Percentiles rank a stretch among this genome's conserved stretches.
phyloP scores from a whole-genome alignment of 2,797 vertebrate species.

The Thripadectes ignobilis region DNA sequence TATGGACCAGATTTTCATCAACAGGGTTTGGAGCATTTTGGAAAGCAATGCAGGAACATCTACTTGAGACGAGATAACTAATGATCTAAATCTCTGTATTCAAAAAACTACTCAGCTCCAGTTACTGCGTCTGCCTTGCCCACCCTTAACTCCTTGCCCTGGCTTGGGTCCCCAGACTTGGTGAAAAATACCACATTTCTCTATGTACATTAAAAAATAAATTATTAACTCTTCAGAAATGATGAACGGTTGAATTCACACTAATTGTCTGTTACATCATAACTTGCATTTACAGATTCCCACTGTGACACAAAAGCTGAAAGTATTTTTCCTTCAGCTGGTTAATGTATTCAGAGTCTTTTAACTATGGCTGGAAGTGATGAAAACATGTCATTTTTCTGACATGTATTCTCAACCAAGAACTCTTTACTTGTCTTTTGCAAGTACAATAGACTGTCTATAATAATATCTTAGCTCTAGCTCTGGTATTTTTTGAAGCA shows the following conservation, averaged over 20 bases:
- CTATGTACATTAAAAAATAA: background rate
- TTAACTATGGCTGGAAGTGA: constrained; percentile 66
- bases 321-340: constrained; percentile 60
- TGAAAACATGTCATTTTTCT: constrained; percentile 74
- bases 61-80: background rate
- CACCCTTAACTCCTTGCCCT: background rate
- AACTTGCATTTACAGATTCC: constrained; percentile 61
- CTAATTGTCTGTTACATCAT: constrained; percentile 60
- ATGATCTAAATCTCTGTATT: background rate
- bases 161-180: background rate
- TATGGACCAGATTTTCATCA: background rate
- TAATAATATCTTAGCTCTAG: constrained; percentile 56
- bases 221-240: background rate
- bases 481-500: constrained; percentile 57
- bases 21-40: background rate
- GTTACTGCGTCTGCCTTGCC: background rate
- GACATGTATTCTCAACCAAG: constrained; percentile 72
- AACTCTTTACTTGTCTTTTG: constrained; percentile 70
- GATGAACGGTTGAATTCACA: constrained; percentile 34
- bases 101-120: background rate
- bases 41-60: background rate
- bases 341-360: constrained; percentile 69
- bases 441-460: constrained; percentile 70
- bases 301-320: constrained; percentile 53
- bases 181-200: background rate